phyloP scores from a whole-genome alignment of 2,797 vertebrate species.

The Oreonectes daqikongensis region DNA sequence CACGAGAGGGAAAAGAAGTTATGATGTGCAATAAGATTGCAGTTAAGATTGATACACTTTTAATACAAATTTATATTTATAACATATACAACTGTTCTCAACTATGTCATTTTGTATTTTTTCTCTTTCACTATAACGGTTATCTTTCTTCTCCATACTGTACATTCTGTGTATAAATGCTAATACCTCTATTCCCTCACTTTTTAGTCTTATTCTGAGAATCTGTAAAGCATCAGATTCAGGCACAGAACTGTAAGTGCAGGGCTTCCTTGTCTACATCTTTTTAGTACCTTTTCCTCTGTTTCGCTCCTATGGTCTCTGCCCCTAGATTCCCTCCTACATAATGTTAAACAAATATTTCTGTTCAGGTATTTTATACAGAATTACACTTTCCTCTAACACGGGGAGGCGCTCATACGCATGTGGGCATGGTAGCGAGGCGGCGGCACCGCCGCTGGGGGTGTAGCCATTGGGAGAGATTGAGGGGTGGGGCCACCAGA shows the following conservation, averaged over 20 bases:
- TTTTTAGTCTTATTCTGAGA: conserved; percentile 9
- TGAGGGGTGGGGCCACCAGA: conserved; percentile 66
- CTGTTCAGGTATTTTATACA: neutral
- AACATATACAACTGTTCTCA: conserved; percentile 47
- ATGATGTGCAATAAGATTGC: conserved; percentile 39
- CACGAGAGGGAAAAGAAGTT: conserved; percentile 10
- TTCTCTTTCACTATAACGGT: neutral
- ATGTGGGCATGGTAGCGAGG: conserved; percentile 77
- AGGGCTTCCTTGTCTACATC: conserved; percentile 10
- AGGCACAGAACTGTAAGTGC: conserved; percentile 49
- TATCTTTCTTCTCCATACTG: conserved; percentile 30
- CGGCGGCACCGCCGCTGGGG: conserved; percentile 72
- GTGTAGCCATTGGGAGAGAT: conserved; percentile 69
- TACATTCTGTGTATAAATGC: conserved; percentile 22
- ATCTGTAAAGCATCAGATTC: conserved; percentile 32
- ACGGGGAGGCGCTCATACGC: conserved; percentile 79
- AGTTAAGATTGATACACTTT: conserved; percentile 44
- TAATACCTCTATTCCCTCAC: conserved; percentile 18
- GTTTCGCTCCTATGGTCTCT: conserved; percentile 28
- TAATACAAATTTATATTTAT: conserved; percentile 54
- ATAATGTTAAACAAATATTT: conserved; percentile 24
- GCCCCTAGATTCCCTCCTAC: conserved; percentile 1
- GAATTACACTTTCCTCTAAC: conserved; percentile 62
- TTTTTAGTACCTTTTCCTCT: conserved; percentile 2
- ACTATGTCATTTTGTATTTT: conserved; percentile 27